These are phyloP conservation scores for Zophobas atratus DNA, from an alignment of 1,140 invertebrate species.

Conservation along the genomic window DNA sequence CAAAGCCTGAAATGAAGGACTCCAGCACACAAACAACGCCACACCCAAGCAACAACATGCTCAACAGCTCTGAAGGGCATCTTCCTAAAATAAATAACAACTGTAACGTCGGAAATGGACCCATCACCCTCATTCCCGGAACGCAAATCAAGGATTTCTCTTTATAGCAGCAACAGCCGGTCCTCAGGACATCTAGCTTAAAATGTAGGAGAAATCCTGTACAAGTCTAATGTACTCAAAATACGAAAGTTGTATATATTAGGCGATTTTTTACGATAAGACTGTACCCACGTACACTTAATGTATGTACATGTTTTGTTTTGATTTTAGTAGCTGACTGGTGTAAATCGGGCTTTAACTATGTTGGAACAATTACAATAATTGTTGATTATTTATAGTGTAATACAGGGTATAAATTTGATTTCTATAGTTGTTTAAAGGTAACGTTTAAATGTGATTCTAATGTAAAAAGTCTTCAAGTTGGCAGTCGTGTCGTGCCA, in stretches of 20 bases:
- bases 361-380: slow-evolving; percentile 12
- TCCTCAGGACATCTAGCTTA: slow-evolving; percentile 63
- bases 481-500: not conserved
- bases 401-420: slow-evolving; percentile 35
- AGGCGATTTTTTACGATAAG: not conserved
- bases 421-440: slow-evolving; percentile 24
- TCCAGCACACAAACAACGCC: slow-evolving; percentile 63
- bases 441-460: slow-evolving; percentile 32
- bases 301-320: slow-evolving; percentile 10
- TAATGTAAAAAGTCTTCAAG: slow-evolving; percentile 45
- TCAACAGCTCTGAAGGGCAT: slow-evolving; percentile 54
- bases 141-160: slow-evolving; percentile 61
- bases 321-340: slow-evolving; percentile 31
- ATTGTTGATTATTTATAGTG: slow-evolving; percentile 46
- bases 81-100: slow-evolving; percentile 64
- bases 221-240: slow-evolving; percentile 53
- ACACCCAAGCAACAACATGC: slow-evolving; percentile 47
- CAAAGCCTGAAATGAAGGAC: slow-evolving; percentile 56
- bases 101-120: slow-evolving; percentile 64
- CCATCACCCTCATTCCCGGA: slow-evolving; percentile 52
- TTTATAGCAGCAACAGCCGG: slow-evolving; percentile 64
- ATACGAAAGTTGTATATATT: not conserved
- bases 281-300: slow-evolving; percentile 14
- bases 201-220: slow-evolving; percentile 63
- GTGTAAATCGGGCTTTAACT: slow-evolving; percentile 26